Evolutionary conservation across 2,888 invertebrate genomes (phyloP).

Genomic region (Timandra comae): DNA sequence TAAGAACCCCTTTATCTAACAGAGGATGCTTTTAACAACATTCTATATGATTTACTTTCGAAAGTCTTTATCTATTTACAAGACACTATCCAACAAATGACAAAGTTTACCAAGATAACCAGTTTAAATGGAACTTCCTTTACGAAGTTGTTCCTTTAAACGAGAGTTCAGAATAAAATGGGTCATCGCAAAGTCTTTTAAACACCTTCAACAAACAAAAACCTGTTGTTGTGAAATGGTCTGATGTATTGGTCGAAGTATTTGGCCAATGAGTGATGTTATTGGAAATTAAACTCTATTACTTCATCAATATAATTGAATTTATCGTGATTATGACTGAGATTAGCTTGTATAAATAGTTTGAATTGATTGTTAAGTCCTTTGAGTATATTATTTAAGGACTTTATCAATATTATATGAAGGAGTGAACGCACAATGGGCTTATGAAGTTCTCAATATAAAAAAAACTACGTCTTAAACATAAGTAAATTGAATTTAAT

Average conservation of each 20-base stretch:
- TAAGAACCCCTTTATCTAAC: conserved; percentile 13
- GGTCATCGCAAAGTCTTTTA: conserved; percentile 31
- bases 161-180: conserved; percentile 25
- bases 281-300: conserved; percentile 11
- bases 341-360: too few species aligned
- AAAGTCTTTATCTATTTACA: conserved; percentile 49
- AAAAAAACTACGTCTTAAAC: too few species aligned
- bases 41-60: conserved; percentile 46
- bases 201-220: conserved; percentile 47
- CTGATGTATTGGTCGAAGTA: conserved; percentile 37
- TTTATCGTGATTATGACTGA: background rate
- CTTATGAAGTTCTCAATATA: too few species aligned
- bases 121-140: conserved; percentile 18
- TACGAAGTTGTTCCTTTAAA: conserved; percentile 3
- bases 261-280: conserved; percentile 12
- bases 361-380: too few species aligned
- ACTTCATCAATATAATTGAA: conserved; percentile 2
- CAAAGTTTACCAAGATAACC: conserved; percentile 37
- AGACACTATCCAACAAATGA: conserved; percentile 47
- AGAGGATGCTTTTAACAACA: conserved; percentile 31
- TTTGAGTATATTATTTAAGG: too few species aligned
- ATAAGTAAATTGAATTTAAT: too few species aligned
- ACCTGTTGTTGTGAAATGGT: conserved; percentile 36
- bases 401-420: too few species aligned
- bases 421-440: too few species aligned